Conservation (phyloP, 2,888 invertebrate species). For the Pantelozetes paolii region DNA sequence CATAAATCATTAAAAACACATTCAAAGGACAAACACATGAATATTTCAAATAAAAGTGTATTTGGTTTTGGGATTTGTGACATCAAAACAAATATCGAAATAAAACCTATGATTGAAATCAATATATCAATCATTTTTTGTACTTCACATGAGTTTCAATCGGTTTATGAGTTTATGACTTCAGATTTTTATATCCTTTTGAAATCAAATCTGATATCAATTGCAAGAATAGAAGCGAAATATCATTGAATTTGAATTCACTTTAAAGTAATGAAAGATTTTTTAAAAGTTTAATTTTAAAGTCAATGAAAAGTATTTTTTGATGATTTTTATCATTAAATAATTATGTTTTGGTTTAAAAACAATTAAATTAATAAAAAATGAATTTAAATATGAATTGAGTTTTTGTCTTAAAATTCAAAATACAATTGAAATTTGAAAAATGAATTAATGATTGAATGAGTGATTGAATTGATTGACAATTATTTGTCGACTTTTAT, state of each 20-base stretch:
- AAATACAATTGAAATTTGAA: not conserved
- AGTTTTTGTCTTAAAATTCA: not conserved
- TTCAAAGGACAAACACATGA: not conserved
- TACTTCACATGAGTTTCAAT: not conserved
- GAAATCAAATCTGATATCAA: not conserved
- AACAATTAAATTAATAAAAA: not conserved
- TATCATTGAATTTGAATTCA: not conserved
- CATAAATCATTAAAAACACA: not conserved
- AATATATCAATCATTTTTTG: not conserved
- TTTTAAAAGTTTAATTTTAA: not conserved
- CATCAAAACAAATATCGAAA: not conserved
- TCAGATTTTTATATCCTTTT: not conserved
- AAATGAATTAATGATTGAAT: not conserved
- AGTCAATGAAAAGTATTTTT: not conserved
- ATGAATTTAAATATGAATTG: not conserved
- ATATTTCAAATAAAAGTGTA: not conserved
- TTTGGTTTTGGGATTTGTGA: not conserved
- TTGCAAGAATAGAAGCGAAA: no score
- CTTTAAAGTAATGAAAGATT: not conserved
- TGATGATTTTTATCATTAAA: not conserved
- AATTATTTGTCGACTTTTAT: slow-evolving; percentile 18
- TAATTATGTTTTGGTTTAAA: not conserved
- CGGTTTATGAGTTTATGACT: not conserved
- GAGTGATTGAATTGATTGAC: not conserved
- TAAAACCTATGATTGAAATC: not conserved